Conservation (phyloP, 2,797 vertebrate genomes). For the Emys orbicularis region DNA sequence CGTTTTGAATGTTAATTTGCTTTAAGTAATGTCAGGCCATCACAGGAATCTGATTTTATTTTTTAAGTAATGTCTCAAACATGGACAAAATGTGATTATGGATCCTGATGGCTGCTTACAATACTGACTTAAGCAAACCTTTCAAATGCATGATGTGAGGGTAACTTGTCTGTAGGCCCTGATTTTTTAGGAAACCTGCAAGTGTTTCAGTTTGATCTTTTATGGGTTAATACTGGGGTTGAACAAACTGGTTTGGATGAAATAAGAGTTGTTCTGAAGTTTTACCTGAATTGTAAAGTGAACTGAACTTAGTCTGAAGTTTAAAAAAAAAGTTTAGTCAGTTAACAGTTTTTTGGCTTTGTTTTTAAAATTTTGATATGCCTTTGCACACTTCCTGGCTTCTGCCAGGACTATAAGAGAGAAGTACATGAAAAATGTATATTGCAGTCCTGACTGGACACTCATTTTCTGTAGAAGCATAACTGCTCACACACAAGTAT, state of each 20-base stretch:
- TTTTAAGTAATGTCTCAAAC: not conserved
- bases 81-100: not conserved
- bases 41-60: rapidly evolving
- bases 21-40: slow-evolving; percentile 19
- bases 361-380: not conserved
- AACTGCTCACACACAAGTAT: not conserved
- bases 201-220: not conserved
- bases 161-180: not conserved
- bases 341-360: not conserved
- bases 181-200: not conserved
- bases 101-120: not conserved
- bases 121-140: not conserved
- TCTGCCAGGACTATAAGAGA: not conserved
- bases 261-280: not conserved
- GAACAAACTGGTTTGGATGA: not conserved
- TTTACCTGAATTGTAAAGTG: not conserved
- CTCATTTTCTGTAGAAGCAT: not conserved
- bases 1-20: slow-evolving; percentile 40
- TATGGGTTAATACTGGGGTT: not conserved
- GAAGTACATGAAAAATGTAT: not conserved
- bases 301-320: not conserved
- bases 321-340: not conserved
- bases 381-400: not conserved
- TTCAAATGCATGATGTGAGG: not conserved
- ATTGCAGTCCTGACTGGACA: not conserved